phyloP scores from a whole-genome alignment of 2,888 invertebrate species.

The Periphyllus acericola region DNA sequence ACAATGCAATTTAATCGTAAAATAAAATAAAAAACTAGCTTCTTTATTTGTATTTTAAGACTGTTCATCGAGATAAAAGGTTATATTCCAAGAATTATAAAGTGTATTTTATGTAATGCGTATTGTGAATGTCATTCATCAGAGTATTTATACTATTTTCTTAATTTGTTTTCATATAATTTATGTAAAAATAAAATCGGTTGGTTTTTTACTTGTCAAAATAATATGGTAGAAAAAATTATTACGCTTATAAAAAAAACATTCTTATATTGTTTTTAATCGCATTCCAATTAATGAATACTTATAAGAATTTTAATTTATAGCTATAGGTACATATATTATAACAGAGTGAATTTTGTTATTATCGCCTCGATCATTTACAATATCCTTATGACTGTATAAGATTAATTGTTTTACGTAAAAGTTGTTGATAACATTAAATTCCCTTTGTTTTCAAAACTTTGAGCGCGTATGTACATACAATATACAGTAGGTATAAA shows the following conservation, averaged over 20 bases:
- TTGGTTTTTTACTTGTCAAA: not conserved
- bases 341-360: not conserved
- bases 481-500: not conserved
- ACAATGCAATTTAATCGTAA: constrained; percentile 48
- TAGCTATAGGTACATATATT: too few relatives aligned
- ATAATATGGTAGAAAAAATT: not conserved
- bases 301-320: not conserved
- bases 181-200: not conserved
- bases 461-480: not conserved
- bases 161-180: not conserved
- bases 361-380: not conserved
- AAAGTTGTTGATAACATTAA: constrained; percentile 1
- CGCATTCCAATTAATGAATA: not conserved
- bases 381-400: not conserved
- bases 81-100: constrained; percentile 18
- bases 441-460: constrained; percentile 2
- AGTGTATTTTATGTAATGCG: not conserved
- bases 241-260: not conserved
- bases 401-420: constrained; percentile 19
- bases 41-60: constrained; percentile 32
- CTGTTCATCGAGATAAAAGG: constrained; percentile 30
- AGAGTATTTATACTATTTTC: not conserved
- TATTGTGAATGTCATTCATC: not conserved
- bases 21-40: constrained; percentile 18
- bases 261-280: not conserved